Evolutionary conservation across 2,888 invertebrate genomes (phyloP), one percentile per base, ranked within the genome.

Genomic region (Himalopsyche anomala): DNA sequence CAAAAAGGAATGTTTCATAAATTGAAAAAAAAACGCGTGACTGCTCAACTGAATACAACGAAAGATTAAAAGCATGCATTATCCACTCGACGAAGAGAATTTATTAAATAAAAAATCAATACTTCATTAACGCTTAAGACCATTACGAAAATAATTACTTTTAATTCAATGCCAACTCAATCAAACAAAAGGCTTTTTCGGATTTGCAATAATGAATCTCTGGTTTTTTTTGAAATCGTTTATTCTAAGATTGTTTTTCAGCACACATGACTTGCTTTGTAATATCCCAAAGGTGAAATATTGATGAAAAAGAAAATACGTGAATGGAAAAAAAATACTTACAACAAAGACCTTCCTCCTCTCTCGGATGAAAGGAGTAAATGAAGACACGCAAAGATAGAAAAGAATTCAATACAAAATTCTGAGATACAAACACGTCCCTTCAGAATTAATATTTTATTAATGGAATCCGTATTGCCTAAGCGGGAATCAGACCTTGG

Each of bases 391-490:
- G 36, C 74, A 38, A 74, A 28, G 74, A 74, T 36, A 38, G 74
- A 38, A 74, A 74, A 74, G 74, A 36, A 74, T 74, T 74, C 12
- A 74, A 74, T 74, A 36, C 15, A 74, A 74, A 74, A 74, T 74
- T 15, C 74, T 1, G 74, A 74, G 74, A 74, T 36, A 74, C 74
- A 74, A 74, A 74, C 74, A 74, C 74, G 74, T 74, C 74, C 12
- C 74, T 11, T 12, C 12, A 36, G 36, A 74, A 74, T 74, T 74
- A 74, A 38, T 74, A 74, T 74, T 74, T 11, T 38, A 74, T 74
- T 36, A 74, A 74, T 74, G 74, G 38, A 36, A 74, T 38, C 12
- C 74, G 19, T 11, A 74, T 74, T 74, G 74, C 19, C 2, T 74
- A 38, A 5, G 28, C 19, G 74, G 28, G 36, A 36, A 12, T 74